These are phyloP conservation scores for Botia almorhae DNA, from an alignment of 2,797 vertebrate species.

Conservation along the genomic window DNA sequence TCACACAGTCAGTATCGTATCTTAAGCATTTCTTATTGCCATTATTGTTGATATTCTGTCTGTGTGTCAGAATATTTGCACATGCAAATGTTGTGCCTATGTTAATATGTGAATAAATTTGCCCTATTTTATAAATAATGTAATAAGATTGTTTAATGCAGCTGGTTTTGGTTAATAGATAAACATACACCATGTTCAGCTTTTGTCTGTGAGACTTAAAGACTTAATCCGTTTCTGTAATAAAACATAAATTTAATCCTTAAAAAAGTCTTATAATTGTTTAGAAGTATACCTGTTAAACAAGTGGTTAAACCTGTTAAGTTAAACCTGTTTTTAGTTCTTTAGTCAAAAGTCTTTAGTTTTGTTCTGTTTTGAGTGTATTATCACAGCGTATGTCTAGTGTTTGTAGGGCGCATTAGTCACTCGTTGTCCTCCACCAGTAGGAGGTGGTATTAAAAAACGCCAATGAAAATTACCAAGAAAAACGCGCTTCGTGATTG, in stretches of 20 bases:
- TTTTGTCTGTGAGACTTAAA: background rate
- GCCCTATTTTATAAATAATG: constrained; percentile 47
- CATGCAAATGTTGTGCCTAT: constrained; percentile 57
- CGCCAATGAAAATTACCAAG: background rate
- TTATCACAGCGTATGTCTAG: too few relatives aligned
- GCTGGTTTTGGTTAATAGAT: background rate
- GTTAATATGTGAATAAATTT: constrained; percentile 66
- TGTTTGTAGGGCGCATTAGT: too few relatives aligned
- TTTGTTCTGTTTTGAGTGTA: too few relatives aligned
- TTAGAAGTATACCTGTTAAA: too few relatives aligned
- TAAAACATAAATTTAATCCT: too few relatives aligned
- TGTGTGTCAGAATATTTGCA: constrained; percentile 55
- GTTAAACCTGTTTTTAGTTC: too few relatives aligned
- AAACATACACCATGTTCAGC: background rate
- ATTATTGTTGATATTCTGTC: constrained; percentile 58
- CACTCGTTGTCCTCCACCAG: background rate
- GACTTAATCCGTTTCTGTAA: too few relatives aligned
- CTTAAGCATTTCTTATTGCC: constrained; percentile 39
- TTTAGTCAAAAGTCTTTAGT: too few relatives aligned
- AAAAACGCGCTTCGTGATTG: constrained; percentile 47
- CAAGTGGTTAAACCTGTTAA: too few relatives aligned
- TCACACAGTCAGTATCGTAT: constrained; percentile 32
- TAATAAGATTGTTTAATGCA: background rate
- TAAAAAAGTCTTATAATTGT: too few relatives aligned
- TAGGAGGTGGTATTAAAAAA: background rate